Conservation (phyloP, 2,888 invertebrate genomes). For the Tachystola acroxantha region DNA sequence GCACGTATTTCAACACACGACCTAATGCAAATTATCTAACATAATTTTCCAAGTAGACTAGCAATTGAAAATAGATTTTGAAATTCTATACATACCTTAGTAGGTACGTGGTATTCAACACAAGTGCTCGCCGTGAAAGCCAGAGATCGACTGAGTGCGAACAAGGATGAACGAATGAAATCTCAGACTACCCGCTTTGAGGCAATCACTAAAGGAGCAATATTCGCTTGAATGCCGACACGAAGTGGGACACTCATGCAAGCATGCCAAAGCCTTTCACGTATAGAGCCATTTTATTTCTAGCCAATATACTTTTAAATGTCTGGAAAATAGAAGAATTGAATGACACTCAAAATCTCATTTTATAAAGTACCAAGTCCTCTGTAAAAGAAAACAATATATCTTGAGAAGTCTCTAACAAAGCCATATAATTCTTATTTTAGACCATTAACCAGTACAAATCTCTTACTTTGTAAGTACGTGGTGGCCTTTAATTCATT, state of each 20-base stretch:
- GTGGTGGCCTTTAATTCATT: too few relatives aligned
- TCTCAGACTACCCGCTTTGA: conserved; percentile 29
- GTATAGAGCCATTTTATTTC: conserved; percentile 41
- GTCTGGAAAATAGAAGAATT: conserved; percentile 2
- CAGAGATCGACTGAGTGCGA: conserved; percentile 28
- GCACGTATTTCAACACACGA: too few relatives aligned
- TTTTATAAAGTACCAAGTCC: too few relatives aligned
- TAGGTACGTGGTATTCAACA: conserved; percentile 1
- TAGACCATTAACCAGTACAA: too few relatives aligned
- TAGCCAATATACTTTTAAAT: conserved; percentile 34
- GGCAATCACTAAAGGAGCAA: conserved; percentile 22
- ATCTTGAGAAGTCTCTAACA: too few relatives aligned
- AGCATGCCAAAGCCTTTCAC: conserved; percentile 38
- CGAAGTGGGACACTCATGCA: conserved; percentile 34
- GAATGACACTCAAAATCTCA: not conserved
- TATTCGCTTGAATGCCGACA: conserved; percentile 36
- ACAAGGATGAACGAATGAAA: conserved; percentile 8
- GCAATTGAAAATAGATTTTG: too few relatives aligned
- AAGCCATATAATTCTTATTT: too few relatives aligned
- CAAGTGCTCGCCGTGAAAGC: conserved; percentile 23
- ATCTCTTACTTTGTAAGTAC: too few relatives aligned
- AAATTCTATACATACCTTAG: conserved; percentile 20
- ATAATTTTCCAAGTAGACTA: too few relatives aligned
- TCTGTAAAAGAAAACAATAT: too few relatives aligned
- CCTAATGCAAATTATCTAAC: too few relatives aligned